Evolutionary conservation across 1,140 invertebrate genomes (phyloP).

Genomic region (Euschistus heros): DNA sequence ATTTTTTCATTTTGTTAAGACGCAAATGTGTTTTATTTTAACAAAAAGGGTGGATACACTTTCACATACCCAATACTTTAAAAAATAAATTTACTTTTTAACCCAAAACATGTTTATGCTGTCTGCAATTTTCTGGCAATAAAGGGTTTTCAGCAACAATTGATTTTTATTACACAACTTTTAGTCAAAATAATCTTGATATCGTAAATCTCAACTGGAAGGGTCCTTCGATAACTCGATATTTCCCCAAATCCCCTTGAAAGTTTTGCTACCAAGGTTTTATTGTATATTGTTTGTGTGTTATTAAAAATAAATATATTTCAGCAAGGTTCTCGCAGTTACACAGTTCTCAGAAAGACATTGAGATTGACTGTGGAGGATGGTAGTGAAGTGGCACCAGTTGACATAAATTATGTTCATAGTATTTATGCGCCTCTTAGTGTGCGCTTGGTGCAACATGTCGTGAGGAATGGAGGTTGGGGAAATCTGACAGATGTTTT

Average conservation of each 20-base stretch:
- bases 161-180: no score
- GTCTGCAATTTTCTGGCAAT: no score
- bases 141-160: no score
- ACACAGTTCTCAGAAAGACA: slow-evolving; percentile 43
- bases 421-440: slow-evolving; percentile 91
- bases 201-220: no score
- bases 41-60: no score
- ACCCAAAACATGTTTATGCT: no score
- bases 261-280: neutral
- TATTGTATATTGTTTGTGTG: neutral
- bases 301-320: neutral
- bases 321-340: slow-evolving; percentile 31
- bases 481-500: slow-evolving; percentile 56
- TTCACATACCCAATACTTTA: no score
- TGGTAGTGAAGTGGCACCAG: slow-evolving; percentile 68
- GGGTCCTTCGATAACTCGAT: neutral
- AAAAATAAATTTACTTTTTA: no score
- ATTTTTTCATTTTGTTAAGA: no score
- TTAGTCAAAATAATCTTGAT: no score
- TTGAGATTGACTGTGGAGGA: slow-evolving; percentile 78
- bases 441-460: slow-evolving; percentile 72
- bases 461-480: slow-evolving; percentile 76
- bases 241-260: neutral
- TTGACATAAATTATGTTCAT: slow-evolving; percentile 87
- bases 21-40: no score